Evolutionary conservation across 2,113 vertebrate genomes (phyloP).

Genomic region (Psilopsiagon aurifrons): DNA sequence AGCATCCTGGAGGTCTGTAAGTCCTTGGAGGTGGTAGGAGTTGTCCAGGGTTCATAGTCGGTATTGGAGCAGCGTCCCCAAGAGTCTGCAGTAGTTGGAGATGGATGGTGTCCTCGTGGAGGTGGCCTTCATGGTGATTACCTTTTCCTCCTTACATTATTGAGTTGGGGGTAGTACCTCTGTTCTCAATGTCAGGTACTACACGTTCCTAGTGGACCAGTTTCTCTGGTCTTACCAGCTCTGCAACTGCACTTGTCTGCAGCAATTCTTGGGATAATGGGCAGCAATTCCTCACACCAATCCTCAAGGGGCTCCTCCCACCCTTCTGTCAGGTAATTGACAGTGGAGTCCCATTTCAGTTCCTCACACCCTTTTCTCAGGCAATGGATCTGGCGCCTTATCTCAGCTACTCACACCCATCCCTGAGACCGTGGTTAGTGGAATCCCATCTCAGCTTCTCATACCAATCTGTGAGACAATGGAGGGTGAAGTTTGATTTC

Average conservation of each 20-base stretch:
- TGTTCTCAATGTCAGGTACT: neutral
- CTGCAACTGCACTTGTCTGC: neutral
- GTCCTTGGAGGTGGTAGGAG: neutral
- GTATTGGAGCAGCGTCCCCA: neutral
- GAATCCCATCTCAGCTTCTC: neutral
- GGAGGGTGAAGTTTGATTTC: neutral
- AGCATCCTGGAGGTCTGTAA: neutral
- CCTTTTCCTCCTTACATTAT: neutral
- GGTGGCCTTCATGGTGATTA: neutral
- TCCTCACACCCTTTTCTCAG: neutral
- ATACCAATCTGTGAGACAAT: neutral
- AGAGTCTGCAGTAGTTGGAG: neutral
- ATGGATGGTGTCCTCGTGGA: neutral
- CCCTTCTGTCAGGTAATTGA: neutral
- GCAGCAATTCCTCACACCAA: neutral
- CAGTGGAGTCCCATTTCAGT: neutral
- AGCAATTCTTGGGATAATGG: neutral
- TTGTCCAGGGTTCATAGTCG: neutral
- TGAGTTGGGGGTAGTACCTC: neutral
- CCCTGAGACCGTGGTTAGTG: neutral
- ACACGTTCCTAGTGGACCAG: neutral
- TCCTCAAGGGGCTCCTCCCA: neutral
- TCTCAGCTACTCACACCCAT: neutral
- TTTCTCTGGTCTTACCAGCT: neutral
- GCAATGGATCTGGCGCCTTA: neutral